phyloP scores from a whole-genome alignment of 2,797 vertebrate species.

The Sibirionetta formosa region DNA sequence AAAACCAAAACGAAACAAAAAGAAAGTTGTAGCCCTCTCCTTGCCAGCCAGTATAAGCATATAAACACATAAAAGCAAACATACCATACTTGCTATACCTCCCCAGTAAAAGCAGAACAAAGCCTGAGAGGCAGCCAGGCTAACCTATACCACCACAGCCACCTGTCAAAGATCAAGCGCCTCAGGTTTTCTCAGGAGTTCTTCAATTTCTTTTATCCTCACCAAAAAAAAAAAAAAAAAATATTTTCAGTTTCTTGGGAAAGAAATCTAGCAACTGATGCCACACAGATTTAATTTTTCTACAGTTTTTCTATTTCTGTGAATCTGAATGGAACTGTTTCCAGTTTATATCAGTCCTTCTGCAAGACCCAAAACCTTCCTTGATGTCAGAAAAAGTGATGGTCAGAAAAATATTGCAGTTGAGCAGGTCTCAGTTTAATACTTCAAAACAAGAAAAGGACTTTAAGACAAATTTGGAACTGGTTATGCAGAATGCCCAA shows the following conservation, averaged over 20 bases:
- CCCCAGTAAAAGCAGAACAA: neutral
- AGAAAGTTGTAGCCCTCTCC: neutral
- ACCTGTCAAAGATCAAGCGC: neutral
- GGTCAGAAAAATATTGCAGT: neutral
- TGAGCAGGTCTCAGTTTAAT: neutral
- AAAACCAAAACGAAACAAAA: neutral
- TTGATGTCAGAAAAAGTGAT: neutral
- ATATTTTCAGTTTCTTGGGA: rapidly evolving
- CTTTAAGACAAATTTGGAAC: neutral
- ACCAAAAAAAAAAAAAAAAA: neutral
- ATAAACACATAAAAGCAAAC: neutral
- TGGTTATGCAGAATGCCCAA: neutral
- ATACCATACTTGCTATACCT: neutral
- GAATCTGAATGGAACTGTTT: neutral
- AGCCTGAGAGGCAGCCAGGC: neutral
- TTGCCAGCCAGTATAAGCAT: neutral
- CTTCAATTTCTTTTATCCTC: neutral
- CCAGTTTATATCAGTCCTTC: neutral
- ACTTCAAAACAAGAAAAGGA: neutral
- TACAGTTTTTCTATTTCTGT: neutral
- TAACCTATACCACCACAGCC: neutral
- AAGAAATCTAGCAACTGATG: neutral
- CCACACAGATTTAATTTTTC: neutral
- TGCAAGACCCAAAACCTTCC: neutral
- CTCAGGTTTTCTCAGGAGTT: neutral